These are phyloP conservation scores for Aegotheles bennettii DNA, from an alignment of 2,113 vertebrate species.

Conservation along the genomic window DNA sequence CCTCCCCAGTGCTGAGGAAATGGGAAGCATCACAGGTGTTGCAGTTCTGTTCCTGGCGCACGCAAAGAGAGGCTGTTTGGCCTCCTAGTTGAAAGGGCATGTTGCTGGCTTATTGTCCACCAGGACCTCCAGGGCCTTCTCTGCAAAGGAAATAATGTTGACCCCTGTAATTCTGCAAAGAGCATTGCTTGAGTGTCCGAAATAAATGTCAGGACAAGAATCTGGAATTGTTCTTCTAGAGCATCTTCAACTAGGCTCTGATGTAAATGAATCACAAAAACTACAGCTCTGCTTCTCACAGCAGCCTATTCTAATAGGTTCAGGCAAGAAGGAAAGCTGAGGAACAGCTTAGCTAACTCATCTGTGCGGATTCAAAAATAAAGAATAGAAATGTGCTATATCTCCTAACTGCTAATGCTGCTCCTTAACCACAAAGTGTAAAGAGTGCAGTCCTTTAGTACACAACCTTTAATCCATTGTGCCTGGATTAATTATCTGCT, in stretches of 20 bases:
- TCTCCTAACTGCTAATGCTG: not conserved
- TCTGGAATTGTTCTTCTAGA: not conserved
- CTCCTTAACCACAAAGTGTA: not conserved
- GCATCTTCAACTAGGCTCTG: not conserved
- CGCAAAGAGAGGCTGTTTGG: not conserved
- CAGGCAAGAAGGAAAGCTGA: not conserved
- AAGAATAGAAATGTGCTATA: not conserved
- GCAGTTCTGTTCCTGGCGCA: not conserved
- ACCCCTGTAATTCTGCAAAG: not conserved
- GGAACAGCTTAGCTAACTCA: not conserved
- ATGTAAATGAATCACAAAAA: not conserved
- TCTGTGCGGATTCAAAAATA: not conserved
- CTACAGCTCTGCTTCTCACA: not conserved
- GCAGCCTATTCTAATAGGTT: not conserved
- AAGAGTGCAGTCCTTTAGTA: not conserved
- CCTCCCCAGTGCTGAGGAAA: not conserved
- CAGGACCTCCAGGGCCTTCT: not conserved
- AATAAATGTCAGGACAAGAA: not conserved
- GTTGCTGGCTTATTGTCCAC: not conserved
- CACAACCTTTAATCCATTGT: not conserved
- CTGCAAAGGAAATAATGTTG: not conserved
- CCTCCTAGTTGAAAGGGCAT: not conserved
- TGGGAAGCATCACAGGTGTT: not conserved
- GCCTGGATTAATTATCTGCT: not conserved
- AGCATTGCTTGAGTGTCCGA: not conserved